These are phyloP conservation scores for Hippoglossus hippoglossus DNA, from an alignment of 2,797 vertebrate species.

Conservation along the genomic window DNA sequence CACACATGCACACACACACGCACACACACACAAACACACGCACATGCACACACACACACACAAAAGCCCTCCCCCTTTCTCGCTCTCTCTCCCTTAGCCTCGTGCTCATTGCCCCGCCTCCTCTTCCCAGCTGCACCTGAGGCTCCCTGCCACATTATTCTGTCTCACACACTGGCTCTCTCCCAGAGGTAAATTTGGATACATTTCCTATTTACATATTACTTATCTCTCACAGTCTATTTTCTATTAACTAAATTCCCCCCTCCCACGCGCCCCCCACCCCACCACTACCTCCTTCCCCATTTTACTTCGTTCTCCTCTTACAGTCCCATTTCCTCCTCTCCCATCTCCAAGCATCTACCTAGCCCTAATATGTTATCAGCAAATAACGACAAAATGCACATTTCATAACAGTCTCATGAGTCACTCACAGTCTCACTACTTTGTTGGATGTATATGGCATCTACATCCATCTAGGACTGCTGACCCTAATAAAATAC, in stretches of 20 bases:
- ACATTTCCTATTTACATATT: constrained; percentile 82
- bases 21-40: constrained; percentile 43
- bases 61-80: constrained; percentile 49
- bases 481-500: constrained; percentile 3
- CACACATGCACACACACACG: not conserved
- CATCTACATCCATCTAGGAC: not conserved
- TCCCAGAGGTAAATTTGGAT: constrained; percentile 86
- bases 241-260: constrained; percentile 61
- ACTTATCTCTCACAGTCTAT: constrained; percentile 67
- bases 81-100: constrained; percentile 51
- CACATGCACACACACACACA: constrained; percentile 28
- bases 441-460: not conserved
- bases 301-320: constrained; percentile 1
- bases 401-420: not conserved
- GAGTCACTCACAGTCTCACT: not conserved
- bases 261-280: not conserved
- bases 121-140: constrained; percentile 89
- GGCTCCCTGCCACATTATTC: constrained; percentile 77
- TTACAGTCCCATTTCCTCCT: constrained; percentile 14
- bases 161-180: constrained; percentile 64
- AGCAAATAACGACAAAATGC: constrained; percentile 22
- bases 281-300: not conserved
- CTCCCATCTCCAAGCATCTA: constrained; percentile 16
- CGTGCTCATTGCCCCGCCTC: constrained; percentile 65
- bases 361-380: constrained; percentile 6